Evolutionary conservation across 2,113 vertebrate species (phyloP), one percentile per base, ranked within the genome.

Genomic region (Geococcyx californianus): DNA sequence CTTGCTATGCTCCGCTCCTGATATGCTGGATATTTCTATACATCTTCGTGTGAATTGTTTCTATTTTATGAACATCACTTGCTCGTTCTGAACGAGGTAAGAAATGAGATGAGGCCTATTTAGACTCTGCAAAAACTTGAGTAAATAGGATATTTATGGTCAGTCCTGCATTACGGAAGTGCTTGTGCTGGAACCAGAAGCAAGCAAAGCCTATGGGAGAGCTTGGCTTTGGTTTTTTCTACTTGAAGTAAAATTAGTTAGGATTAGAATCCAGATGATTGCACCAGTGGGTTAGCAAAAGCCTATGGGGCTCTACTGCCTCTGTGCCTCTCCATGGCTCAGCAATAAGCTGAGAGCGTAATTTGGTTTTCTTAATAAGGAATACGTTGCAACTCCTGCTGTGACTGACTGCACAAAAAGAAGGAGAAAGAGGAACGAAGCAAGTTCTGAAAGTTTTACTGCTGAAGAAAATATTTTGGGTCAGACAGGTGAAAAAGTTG

Each of bases 261-360:
- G 51, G 18, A 31, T n/a, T 82, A 63, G 69, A 78, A 38, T 86
- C 6, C 17, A 42, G 25, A 34, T 76, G 87, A 16, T 6, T 19
- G 28, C 20, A 11, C 29, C 49, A 19, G 31, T 70, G 55, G 38
- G 15, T 75, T 60, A 40, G 25, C 19, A 69, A 73, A 91, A 16
- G 16, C 20, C 42, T 0, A 0, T 19, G 66, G 42, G 52, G 29
- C 36, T 89, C 5, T 34, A 2, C 42, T 55, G 31, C 0, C 0
- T 47, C 6, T 9, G 21, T 28, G 40, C 38, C 59, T 44, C 36
- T 28, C 11, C 26, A 16, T 8, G 44, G 49, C 42, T 75, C 54
- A 54, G 87, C 4, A 6, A 17, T 5, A 24, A n/a, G 28, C 8
- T 45, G 13, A 60, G 20, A 49, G 10, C 21, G 15, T 23, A 20